Evolutionary conservation across 2,113 vertebrate species (phyloP), one percentile per base, ranked within the genome.

Genomic region (Notarius quadriscutis): DNA sequence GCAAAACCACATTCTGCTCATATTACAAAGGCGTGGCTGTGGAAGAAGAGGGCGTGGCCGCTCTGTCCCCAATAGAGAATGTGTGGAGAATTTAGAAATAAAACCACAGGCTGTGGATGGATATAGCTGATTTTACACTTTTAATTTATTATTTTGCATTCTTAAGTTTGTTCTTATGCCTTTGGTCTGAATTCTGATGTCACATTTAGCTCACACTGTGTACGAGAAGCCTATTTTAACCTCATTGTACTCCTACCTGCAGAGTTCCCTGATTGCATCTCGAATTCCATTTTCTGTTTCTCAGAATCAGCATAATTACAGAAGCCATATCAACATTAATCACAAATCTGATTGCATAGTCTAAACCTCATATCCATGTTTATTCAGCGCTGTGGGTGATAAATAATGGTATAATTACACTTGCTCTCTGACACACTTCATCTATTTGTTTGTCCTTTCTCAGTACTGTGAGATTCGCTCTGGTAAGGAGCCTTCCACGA

Each of bases 331-430:
- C 86, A 86, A 78, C 85, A 82, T 86, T 89, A 90, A 92, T 91
- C 91, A 91, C 88, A 88, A 86, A 85, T 86, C 88, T 91, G 90
- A 92, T 91, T 90, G 77, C 85, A 12, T 86, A 82, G 72, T 88
- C 60, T 58, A 88, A 91, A 87, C 84, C 87, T 65, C 48, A 51
- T 87, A 85, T 86, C 89, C 74, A 89, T 89, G 91, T 83, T 90
- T 88, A 92, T 91, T 91, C 86, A 48, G 55, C 74, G 34, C 89
- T 79, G 85, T 60, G 87, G 84, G 67, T 55, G 84, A 88, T 89
- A 41, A 81, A 89, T 86, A 62, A 82, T 81, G 80, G 83, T 85
- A 60, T 91, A 90, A 92, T 91, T 90, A 89, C 85, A 82, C 86
- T 27, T 51, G 85, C 41, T 81, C 75, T 88, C 63, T 82, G 85